Evolutionary conservation across 1,140 invertebrate genomes (phyloP).

Genomic region (Drosophila ananassae): DNA sequence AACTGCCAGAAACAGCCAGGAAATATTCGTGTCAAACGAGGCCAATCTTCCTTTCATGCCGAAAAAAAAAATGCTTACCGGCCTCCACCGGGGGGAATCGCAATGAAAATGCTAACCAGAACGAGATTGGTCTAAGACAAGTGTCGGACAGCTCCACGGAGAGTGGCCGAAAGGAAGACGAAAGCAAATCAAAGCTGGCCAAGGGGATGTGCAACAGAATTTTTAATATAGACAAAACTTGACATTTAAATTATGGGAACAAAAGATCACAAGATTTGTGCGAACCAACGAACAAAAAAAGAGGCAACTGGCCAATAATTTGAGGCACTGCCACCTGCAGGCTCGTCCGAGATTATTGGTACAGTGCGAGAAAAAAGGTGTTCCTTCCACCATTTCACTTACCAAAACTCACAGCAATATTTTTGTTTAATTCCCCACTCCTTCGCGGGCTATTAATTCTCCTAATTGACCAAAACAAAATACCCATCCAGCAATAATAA

Average conservation of each 20-base stretch:
- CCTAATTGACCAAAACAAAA: constrained; percentile 27
- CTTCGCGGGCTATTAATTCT: constrained; percentile 48
- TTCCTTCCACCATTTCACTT: neutral
- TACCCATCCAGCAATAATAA: constrained; percentile 70
- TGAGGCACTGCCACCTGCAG: constrained; percentile 58
- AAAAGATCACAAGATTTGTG: constrained; percentile 52
- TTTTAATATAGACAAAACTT: constrained; percentile 80
- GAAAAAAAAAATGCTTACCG: constrained; percentile 13
- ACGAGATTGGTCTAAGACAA: constrained; percentile 48
- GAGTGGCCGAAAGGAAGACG: constrained; percentile 23
- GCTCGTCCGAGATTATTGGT: constrained; percentile 16
- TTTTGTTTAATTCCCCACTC: constrained; percentile 46
- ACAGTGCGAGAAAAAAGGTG: constrained; percentile 7
- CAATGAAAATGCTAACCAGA: constrained; percentile 16
- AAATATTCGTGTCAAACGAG: constrained; percentile 62
- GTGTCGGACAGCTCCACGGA: constrained; percentile 48
- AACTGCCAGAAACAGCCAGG: constrained; percentile 11
- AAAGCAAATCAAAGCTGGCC: constrained; percentile 26
- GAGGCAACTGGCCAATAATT: constrained; percentile 56
- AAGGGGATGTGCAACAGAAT: constrained; percentile 40
- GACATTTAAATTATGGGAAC: constrained; percentile 81
- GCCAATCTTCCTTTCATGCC: constrained; percentile 62
- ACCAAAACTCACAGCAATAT: constrained; percentile 15
- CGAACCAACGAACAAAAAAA: constrained; percentile 19
- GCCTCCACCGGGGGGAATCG: neutral